phyloP scores from a whole-genome alignment of 2,797 vertebrate genomes.

The Gymnodraco acuticeps region DNA sequence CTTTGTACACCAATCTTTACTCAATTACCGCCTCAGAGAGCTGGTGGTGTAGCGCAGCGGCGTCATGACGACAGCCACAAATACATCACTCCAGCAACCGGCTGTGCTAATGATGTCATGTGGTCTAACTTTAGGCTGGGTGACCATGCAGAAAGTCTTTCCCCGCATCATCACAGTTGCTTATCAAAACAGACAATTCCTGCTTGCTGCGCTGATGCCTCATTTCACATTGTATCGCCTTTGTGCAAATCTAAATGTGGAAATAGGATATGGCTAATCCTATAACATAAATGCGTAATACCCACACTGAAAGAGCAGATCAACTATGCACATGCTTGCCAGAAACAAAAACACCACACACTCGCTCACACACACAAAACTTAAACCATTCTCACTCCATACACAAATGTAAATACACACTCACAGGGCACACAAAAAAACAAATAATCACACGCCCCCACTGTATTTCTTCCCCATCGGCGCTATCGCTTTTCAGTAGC shows the following conservation, averaged over 20 bases:
- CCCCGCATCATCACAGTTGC: slow-evolving; percentile 82
- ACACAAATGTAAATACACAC: slow-evolving; percentile 70
- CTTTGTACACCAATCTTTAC: slow-evolving; percentile 22
- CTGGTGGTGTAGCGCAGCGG: slow-evolving; percentile 36
- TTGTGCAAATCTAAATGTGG: slow-evolving; percentile 95
- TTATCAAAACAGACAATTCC: slow-evolving; percentile 69
- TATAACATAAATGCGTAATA: slow-evolving; percentile 77
- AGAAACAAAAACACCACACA: slow-evolving; percentile 25
- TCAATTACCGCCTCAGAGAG: slow-evolving; percentile 43
- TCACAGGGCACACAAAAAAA: slow-evolving; percentile 58
- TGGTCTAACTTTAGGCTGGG: slow-evolving; percentile 64
- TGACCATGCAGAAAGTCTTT: slow-evolving; percentile 72
- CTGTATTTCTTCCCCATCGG: slow-evolving; percentile 58
- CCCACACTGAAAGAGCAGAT: slow-evolving; percentile 73
- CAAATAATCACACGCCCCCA: slow-evolving; percentile 49
- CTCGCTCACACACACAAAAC: slow-evolving; percentile 29
- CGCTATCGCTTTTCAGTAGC: slow-evolving; percentile 77
- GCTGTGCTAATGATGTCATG: slow-evolving; percentile 56
- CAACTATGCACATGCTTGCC: slow-evolving; percentile 74
- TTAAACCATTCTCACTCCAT: slow-evolving; percentile 46
- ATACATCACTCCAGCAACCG: slow-evolving; percentile 79
- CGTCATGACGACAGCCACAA: slow-evolving; percentile 43
- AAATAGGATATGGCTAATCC: slow-evolving; percentile 90
- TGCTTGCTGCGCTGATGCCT: slow-evolving; percentile 91
- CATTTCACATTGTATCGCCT: slow-evolving; percentile 92